A percentile compares a stretch with the other conserved stretches of the same genome.
These are phyloP conservation scores for Anolis apletophallus DNA, from an alignment of 2,797 vertebrate genomes.

Conservation along the genomic window DNA sequence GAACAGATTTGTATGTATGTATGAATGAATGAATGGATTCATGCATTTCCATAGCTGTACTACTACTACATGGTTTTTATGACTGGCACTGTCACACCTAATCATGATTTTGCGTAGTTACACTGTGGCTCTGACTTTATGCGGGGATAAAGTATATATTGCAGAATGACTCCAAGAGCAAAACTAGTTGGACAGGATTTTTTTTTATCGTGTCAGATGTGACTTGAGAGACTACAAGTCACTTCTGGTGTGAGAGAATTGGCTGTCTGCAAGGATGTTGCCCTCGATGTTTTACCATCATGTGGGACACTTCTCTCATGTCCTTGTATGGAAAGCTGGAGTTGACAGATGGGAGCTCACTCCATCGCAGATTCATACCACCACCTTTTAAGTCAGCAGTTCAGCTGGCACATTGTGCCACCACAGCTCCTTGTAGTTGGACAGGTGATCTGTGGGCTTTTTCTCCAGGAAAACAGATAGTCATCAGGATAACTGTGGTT, in stretches of 20 bases:
- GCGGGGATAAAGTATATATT: not conserved
- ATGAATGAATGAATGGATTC: not conserved
- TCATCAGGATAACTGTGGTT: not conserved
- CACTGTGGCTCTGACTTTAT: not conserved
- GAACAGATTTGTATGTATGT: not conserved
- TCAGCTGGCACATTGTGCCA: too few relatives aligned
- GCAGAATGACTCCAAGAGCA: not conserved
- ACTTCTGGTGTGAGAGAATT: too few relatives aligned
- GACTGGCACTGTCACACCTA: not conserved
- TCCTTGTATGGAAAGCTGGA: too few relatives aligned
- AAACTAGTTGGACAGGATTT: not conserved
- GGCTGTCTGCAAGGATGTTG: too few relatives aligned
- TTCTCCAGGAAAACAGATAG: not conserved
- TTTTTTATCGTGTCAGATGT: too few relatives aligned
- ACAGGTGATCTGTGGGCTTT: not conserved
- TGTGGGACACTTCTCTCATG: too few relatives aligned
- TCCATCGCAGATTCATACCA: too few relatives aligned
- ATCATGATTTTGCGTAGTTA: not conserved
- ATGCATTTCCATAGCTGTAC: not conserved
- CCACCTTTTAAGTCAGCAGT: too few relatives aligned
- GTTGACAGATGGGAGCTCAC: too few relatives aligned
- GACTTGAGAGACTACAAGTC: too few relatives aligned
- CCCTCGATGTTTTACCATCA: too few relatives aligned
- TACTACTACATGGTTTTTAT: conserved; percentile 2
- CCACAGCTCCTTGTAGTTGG: not conserved